Conservation (phyloP, 2,888 invertebrate species). For the Ophion costatus region DNA sequence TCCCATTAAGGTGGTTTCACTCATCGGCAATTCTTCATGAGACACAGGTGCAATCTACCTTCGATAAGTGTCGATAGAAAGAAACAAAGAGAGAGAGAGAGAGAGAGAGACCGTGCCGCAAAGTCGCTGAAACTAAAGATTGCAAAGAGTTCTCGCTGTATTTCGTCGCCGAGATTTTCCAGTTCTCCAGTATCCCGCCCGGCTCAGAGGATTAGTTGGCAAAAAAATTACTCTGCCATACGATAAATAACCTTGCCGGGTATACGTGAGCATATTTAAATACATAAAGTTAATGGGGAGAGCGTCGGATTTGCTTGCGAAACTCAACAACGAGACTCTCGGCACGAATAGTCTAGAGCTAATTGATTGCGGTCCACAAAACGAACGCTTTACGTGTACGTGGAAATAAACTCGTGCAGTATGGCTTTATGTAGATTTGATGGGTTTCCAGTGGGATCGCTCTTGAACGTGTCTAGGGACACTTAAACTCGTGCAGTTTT, state of each 20-base stretch:
- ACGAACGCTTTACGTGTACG: slow-evolving; percentile 52
- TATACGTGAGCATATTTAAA: slow-evolving; percentile 1
- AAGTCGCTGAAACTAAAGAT: slow-evolving; percentile 36
- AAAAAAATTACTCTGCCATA: slow-evolving; percentile 8
- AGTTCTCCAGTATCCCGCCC: slow-evolving; percentile 41
- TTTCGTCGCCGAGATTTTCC: slow-evolving; percentile 33
- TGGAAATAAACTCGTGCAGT: background rate
- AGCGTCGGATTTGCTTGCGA: slow-evolving; percentile 31
- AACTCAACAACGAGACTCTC: slow-evolving; percentile 30
- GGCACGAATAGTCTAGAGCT: slow-evolving; percentile 43
- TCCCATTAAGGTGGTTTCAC: slow-evolving; percentile 35
- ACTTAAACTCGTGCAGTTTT: background rate
- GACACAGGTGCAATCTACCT: slow-evolving; percentile 31
- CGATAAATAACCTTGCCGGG: slow-evolving; percentile 3
- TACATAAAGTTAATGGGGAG: slow-evolving; percentile 15
- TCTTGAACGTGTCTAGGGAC: slow-evolving; percentile 5
- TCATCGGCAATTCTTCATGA: slow-evolving; percentile 28
- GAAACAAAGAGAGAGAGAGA: background rate
- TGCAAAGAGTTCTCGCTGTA: slow-evolving; percentile 28
- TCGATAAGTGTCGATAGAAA: slow-evolving; percentile 23
- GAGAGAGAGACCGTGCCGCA: background rate
- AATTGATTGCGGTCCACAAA: slow-evolving; percentile 50
- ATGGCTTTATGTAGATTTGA: slow-evolving; percentile 20
- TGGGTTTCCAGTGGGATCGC: slow-evolving; percentile 25
- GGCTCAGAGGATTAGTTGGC: slow-evolving; percentile 45